phyloP scores from a whole-genome alignment of 1,140 invertebrate genomes.

The Cyclargus thomasi region DNA sequence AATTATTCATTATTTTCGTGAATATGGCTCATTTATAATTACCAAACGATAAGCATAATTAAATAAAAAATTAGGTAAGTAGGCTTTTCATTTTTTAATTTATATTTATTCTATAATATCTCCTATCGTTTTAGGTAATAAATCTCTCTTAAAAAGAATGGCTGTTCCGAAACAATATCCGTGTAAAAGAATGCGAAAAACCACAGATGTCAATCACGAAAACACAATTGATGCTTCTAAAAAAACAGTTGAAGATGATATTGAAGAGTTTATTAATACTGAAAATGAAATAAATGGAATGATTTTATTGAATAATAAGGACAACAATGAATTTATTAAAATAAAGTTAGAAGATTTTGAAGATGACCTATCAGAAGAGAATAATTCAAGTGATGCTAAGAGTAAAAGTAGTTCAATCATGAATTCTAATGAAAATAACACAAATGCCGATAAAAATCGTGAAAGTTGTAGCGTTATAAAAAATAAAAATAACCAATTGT shows the following conservation, averaged over 20 bases:
- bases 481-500: neutral
- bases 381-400: neutral
- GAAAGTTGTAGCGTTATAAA: neutral
- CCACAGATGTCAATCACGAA: neutral
- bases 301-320: neutral
- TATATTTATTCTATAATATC: neutral
- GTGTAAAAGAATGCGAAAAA: neutral
- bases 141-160: neutral
- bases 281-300: conserved; percentile 8
- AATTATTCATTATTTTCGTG: too few species aligned
- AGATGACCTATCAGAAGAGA: neutral
- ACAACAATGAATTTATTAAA: neutral
- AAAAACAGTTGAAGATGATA: neutral
- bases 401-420: neutral
- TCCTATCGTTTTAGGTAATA: neutral
- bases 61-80: too few species aligned
- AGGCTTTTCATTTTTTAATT: neutral
- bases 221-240: neutral
- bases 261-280: conserved; percentile 11
- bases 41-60: too few species aligned
- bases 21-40: too few species aligned
- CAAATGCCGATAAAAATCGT: neutral
- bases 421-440: neutral
- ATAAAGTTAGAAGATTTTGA: neutral
- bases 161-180: neutral